phyloP scores from a whole-genome alignment of 2,888 invertebrate genomes.

The Cosmia pyralina region DNA sequence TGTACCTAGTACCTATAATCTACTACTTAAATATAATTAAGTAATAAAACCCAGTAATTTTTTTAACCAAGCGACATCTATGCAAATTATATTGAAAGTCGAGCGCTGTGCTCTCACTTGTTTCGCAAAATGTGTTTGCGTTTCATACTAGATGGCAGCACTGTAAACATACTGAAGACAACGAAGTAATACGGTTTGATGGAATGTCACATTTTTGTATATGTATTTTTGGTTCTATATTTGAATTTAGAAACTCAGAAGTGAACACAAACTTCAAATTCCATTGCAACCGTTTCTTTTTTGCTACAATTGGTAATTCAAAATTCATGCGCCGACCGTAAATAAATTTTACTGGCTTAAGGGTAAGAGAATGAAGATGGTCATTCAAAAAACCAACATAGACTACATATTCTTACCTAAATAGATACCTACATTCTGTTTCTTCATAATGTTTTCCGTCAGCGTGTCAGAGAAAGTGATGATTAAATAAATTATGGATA shows the following conservation, averaged over 20 bases:
- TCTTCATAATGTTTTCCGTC: not conserved
- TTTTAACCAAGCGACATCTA: conserved; percentile 37
- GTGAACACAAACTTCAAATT: not conserved
- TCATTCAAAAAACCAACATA: no score
- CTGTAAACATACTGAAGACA: not conserved
- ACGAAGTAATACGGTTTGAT: not conserved
- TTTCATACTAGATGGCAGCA: conserved; percentile 33
- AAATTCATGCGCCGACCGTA: not conserved
- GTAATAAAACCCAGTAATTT: not conserved
- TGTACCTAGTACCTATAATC: not conserved
- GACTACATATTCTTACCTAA: no score
- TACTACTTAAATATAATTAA: not conserved
- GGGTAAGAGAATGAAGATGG: no score
- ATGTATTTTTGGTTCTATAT: not conserved
- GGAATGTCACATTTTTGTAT: not conserved
- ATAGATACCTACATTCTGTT: not conserved
- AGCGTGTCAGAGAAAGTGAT: no score
- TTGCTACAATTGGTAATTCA: not conserved
- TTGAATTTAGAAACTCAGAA: not conserved
- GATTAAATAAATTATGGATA: no score
- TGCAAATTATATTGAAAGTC: not conserved
- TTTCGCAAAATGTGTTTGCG: not conserved
- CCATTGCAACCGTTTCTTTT: not conserved
- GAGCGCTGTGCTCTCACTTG: not conserved
- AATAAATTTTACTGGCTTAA: no score